These are phyloP conservation scores for Poeciliopsis occidentalis DNA, from an alignment of 2,113 vertebrate species.

Conservation along the genomic window DNA sequence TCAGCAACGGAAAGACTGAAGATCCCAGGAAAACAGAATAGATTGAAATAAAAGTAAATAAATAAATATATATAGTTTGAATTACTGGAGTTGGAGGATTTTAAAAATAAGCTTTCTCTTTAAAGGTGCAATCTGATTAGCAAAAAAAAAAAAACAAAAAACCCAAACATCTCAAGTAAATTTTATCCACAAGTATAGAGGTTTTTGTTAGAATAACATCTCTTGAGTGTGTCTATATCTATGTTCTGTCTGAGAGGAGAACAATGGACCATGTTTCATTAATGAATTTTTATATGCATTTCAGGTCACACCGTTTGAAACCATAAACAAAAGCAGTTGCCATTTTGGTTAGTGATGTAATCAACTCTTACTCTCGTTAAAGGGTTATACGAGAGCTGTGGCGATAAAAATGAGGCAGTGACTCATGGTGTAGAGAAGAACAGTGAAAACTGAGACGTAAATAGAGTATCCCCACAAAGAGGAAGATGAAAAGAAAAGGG, in stretches of 20 bases:
- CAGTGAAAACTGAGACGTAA: neutral
- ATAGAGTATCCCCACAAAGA: constrained; percentile 18
- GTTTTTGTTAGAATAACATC: neutral
- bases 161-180: neutral
- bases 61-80: too few species aligned
- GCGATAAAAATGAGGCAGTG: constrained; percentile 38
- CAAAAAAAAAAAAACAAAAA: neutral
- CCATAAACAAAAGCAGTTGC: constrained; percentile 1
- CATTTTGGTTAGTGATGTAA: constrained; percentile 32
- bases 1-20: constrained; percentile 26
- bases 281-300: neutral
- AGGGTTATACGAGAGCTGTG: constrained; percentile 13
- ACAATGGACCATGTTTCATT: neutral
- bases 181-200: neutral
- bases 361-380: constrained; percentile 43
- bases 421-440: constrained; percentile 29
- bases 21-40: constrained; percentile 14
- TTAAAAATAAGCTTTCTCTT: neutral
- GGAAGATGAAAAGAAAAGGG: constrained; percentile 37
- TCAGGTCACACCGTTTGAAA: constrained; percentile 18
- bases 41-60: neutral
- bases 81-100: neutral
- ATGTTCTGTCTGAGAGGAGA: neutral
- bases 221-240: too few species aligned
- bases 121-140: neutral